phyloP scores from a whole-genome alignment of 2,888 invertebrate genomes.

The Andricus curvator region DNA sequence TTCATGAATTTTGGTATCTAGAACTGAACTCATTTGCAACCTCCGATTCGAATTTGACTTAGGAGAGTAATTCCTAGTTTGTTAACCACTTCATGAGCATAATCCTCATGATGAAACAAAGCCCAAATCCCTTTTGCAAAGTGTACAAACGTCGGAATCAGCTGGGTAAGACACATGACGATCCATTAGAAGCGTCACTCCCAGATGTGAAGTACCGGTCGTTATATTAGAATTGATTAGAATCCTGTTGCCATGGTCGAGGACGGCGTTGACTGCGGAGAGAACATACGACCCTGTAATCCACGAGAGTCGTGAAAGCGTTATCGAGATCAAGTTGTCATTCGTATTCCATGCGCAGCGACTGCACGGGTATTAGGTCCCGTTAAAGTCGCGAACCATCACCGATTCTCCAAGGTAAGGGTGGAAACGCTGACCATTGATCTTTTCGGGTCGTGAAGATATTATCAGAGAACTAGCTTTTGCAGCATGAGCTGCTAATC shows the following conservation, averaged over 20 bases:
- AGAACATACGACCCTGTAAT: constrained; percentile 20
- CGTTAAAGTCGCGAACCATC: constrained; percentile 21
- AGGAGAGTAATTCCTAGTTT: background rate
- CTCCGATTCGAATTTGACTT: background rate
- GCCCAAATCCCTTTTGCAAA: constrained; percentile 13
- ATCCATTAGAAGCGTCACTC: constrained; percentile 23
- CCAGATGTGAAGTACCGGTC: constrained; percentile 10
- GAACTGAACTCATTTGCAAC: background rate
- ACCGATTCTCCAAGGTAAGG: constrained; percentile 1
- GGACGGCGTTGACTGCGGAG: background rate
- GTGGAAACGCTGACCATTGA: background rate
- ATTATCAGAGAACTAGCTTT: background rate
- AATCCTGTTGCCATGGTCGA: constrained; percentile 4
- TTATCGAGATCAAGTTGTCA: constrained; percentile 21
- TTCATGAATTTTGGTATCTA: background rate
- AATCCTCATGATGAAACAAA: background rate
- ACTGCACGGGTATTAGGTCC: constrained; percentile 13
- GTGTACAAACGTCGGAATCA: constrained; percentile 3
- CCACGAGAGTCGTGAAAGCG: constrained; percentile 25
- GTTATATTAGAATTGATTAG: constrained; percentile 6
- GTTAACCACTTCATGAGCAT: background rate
- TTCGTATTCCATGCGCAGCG: constrained; percentile 9
- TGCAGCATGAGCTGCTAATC: background rate
- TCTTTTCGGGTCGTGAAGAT: background rate
- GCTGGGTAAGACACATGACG: constrained; percentile 12